Evolutionary conservation across 2,113 vertebrate genomes (phyloP), one percentile per base, ranked within the genome.

Genomic region (Falco punctatus): DNA sequence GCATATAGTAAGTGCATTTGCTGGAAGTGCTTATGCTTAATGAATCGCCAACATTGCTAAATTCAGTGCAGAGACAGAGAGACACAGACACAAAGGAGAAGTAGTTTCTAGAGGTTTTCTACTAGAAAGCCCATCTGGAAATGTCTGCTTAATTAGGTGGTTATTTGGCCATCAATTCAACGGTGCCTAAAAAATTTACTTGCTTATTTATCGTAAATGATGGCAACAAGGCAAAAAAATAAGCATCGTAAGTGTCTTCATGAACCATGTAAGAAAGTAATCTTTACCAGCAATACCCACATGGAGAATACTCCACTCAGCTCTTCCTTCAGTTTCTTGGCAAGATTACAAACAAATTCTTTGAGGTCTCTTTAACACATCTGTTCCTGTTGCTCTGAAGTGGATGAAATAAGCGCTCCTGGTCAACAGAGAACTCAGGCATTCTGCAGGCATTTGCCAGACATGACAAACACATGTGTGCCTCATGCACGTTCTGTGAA

Each of bases 341-440:
- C 40, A 90, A 72, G 44, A 79, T 33, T 73, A 91, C 81, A 82
- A 55, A 80, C 46, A 75, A 61, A 49, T 84, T 85, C 44, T 87
- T 87, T 20, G 55, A 84, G 21, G 61, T 84, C 42, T 4, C 58
- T 52, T 57, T n/a, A 85, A 81, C 9, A 32, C 27, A 62, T 65
- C 49, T 81, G 69, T 44, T 87, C n/a, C 46, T 75, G 48, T 27
- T 85, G 73, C 44, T 72, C 24, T 75, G 2, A 55, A 40, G 23
- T 6, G 17, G 27, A 49, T 69, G 22, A 91, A 61, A 23, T 5
- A 72, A 70, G 38, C 10, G 13, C 27, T 81, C 33, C 26, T 32
- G 57, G 40, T 15, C 33, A 64, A 55, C n/a, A 65, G 44, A 79
- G 38, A 44, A 28, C 14, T 48, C 13, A 0, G 0, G 1, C 44